Evolutionary conservation across 2,888 invertebrate genomes (phyloP).

Genomic region (Parelbella ahira): DNA sequence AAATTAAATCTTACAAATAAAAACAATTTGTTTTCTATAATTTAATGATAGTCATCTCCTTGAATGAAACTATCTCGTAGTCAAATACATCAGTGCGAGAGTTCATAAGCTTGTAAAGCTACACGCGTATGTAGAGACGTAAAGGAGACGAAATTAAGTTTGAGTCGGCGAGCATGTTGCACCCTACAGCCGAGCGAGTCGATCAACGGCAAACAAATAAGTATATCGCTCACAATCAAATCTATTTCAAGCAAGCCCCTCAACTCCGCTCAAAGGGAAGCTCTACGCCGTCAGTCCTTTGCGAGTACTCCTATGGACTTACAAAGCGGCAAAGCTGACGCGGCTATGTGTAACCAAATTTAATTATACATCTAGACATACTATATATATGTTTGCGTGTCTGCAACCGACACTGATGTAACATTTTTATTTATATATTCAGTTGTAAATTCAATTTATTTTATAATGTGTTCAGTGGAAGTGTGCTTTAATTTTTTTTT

Average conservation of each 20-base stretch:
- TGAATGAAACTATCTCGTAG: no score
- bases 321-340: slow-evolving; percentile 8
- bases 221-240: slow-evolving; percentile 62
- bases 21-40: neutral
- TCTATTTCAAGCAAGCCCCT: slow-evolving; percentile 59
- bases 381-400: no score
- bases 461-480: no score
- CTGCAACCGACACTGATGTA: no score
- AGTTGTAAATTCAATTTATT: no score
- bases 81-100: slow-evolving; percentile 2
- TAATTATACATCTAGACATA: slow-evolving; percentile 1
- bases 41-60: no score
- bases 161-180: slow-evolving; percentile 31
- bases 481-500: no score
- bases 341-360: slow-evolving; percentile 7
- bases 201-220: slow-evolving; percentile 72
- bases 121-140: slow-evolving; percentile 12
- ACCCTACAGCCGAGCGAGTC: slow-evolving; percentile 41
- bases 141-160: slow-evolving; percentile 34
- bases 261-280: slow-evolving; percentile 67
- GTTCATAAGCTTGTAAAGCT: slow-evolving; percentile 16
- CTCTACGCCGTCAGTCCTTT: slow-evolving; percentile 46
- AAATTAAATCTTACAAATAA: no score
- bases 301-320: slow-evolving; percentile 37
- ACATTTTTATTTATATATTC: no score